Evolutionary conservation across 2,888 invertebrate genomes (phyloP), one percentile per base, ranked within the genome.

Genomic region (Opisthograptis luteolata): DNA sequence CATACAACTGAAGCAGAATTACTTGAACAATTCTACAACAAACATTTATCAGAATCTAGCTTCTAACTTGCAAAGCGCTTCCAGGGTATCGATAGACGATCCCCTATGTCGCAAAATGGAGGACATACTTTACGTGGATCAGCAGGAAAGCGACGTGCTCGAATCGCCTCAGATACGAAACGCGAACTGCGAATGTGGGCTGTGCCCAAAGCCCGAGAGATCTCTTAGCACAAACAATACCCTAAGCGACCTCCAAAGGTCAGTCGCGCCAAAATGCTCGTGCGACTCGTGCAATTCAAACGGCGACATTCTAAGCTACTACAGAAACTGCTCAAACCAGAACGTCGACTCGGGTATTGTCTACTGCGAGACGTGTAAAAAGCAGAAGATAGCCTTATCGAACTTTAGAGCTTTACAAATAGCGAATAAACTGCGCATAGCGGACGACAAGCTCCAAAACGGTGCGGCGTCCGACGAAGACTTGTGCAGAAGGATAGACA

Each of bases 401-500:
- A 91, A 91, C 62, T 91, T 90, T 60, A 75, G 87, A 39, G 91
- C 91, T 0, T 66, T 91, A 45, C 91, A 90, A 64, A 91, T 91
- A 22, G 86, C 91, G 0, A 91, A 91, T 44, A 72, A 80, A 7
- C 56, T 91, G 24, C 62, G 84, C 47, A 86, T 91, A 61, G 79
- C 83, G 0, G 89, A 87, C 15, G 87, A 83, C 9, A 81, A 75
- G 43, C 24, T 84, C 1, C 84, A 85, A 28, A 89, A 88, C 44
- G 88, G 87, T 0, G 79, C 72, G 2, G 73, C 73, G 0, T 82
- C 83, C 0, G 91, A 91, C 47, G 90, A 91, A 0, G 91, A 91
- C 40, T 15, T 91, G 6, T 91, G 87, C 48, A 76, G 87, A 37
- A 79, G 73, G 52, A 91, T 91, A 8, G 91, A 91, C 32, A 80